Conservation (phyloP, 2,113 vertebrate genomes). For the Cinclus cinclus region DNA sequence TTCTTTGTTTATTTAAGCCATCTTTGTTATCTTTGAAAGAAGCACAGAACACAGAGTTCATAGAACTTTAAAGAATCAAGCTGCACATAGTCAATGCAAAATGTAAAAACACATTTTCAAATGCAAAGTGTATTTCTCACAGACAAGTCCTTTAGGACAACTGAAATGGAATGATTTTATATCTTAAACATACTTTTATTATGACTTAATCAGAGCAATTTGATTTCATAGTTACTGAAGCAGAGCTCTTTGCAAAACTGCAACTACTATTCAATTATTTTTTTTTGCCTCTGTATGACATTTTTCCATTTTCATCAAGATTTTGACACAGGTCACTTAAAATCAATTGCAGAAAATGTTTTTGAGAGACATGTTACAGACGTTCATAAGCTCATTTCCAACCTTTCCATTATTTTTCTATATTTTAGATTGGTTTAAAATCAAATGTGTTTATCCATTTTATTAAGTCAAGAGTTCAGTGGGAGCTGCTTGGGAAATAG, state of each 20-base stretch:
- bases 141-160: background rate
- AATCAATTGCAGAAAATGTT: background rate
- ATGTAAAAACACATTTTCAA: background rate
- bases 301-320: background rate
- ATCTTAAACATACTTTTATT: background rate
- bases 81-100: background rate
- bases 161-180: background rate
- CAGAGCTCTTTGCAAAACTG: background rate
- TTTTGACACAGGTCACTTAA: background rate
- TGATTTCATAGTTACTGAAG: background rate
- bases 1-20: background rate
- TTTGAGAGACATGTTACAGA: background rate
- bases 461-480: background rate
- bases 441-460: background rate
- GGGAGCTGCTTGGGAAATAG: background rate
- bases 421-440: background rate
- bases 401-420: background rate
- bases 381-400: background rate
- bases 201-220: background rate
- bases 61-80: background rate
- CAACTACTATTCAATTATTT: background rate
- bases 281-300: background rate
- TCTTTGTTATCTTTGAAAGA: background rate
- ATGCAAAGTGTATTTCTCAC: background rate
- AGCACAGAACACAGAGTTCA: background rate